Percentiles rank a stretch among this genome's conserved stretches.
Evolutionary conservation across 2,113 vertebrate genomes (phyloP).

Genomic region (Dicaeum eximium): DNA sequence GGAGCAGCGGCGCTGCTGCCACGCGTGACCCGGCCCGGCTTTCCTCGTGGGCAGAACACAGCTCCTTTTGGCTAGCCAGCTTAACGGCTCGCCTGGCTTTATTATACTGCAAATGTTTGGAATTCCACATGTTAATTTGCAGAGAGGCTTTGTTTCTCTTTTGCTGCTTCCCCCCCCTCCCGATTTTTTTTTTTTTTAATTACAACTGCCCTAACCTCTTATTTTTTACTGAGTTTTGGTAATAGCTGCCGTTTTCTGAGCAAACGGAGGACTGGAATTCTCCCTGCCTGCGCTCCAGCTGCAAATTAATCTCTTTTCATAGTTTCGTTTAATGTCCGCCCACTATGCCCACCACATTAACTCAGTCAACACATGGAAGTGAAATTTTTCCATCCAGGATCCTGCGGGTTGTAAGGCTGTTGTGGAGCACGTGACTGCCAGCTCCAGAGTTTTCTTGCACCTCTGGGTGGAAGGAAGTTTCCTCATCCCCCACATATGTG

Average conservation of each 20-base stretch:
- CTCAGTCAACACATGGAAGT: constrained; percentile 59
- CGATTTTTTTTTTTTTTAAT: not conserved
- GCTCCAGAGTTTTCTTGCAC: constrained; percentile 14
- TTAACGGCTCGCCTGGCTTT: constrained; percentile 47
- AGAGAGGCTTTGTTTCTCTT: constrained; percentile 35
- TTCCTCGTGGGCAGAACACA: constrained; percentile 49
- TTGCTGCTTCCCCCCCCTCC: not conserved
- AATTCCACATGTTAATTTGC: constrained; percentile 60
- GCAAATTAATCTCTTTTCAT: constrained; percentile 52
- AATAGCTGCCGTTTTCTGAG: constrained; percentile 9
- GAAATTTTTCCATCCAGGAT: constrained; percentile 58
- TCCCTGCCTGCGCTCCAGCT: constrained; percentile 30
- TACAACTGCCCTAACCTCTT: not conserved
- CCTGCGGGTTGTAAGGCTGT: not conserved
- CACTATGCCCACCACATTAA: constrained; percentile 18
- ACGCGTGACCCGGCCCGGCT: constrained; percentile 6
- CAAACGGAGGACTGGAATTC: not conserved
- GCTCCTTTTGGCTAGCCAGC: constrained; percentile 30
- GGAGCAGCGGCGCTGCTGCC: constrained; percentile 54
- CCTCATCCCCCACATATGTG: not conserved
- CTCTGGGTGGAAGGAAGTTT: constrained; percentile 32
- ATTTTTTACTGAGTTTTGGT: constrained; percentile 1
- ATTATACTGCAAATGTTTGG: constrained; percentile 59
- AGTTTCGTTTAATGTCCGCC: constrained; percentile 38
- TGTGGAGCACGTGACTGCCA: constrained; percentile 36